These are phyloP conservation scores for Drosophila subobscura DNA, from an alignment of 1,140 invertebrate genomes.

Conservation along the genomic window DNA sequence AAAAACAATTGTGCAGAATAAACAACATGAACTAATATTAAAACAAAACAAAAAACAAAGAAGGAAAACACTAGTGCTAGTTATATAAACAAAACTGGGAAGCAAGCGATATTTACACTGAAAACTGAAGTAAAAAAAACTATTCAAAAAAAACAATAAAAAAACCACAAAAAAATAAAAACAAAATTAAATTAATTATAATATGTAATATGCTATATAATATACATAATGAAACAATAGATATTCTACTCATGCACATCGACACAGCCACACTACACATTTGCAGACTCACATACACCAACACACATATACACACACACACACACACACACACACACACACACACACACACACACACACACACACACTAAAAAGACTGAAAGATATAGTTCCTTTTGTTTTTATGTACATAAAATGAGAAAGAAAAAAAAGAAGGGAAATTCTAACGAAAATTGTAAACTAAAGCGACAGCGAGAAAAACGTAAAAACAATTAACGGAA, in stretches of 20 bases:
- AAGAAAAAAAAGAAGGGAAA: constrained; percentile 47
- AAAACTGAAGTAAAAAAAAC: constrained; percentile 50
- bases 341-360: constrained; percentile 45
- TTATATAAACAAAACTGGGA: constrained; percentile 61
- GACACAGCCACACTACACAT: constrained; percentile 38
- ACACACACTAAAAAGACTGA: constrained; percentile 84
- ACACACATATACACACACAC: constrained; percentile 34
- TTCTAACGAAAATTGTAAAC: constrained; percentile 77
- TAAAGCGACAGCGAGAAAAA: constrained; percentile 42
- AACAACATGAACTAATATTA: constrained; percentile 43
- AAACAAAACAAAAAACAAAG: constrained; percentile 18
- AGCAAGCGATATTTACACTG: constrained; percentile 64
- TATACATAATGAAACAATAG: constrained; percentile 55
- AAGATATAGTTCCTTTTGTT: constrained; percentile 84
- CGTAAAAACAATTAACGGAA: constrained; percentile 80
- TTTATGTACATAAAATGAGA: constrained; percentile 79
- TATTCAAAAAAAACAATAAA: constrained; percentile 14
- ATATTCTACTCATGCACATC: constrained; percentile 58
- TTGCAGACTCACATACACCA: constrained; percentile 21
- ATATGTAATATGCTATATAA: constrained; percentile 53
- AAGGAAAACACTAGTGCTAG: constrained; percentile 45
- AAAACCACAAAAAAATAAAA: constrained; percentile 33
- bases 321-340: constrained; percentile 27
- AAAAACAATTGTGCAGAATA: constrained; percentile 14
- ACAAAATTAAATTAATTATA: constrained; percentile 48